Base-by-base conservation (phyloP, 2,888 invertebrate species). In the Smittia sp. region DNA sequence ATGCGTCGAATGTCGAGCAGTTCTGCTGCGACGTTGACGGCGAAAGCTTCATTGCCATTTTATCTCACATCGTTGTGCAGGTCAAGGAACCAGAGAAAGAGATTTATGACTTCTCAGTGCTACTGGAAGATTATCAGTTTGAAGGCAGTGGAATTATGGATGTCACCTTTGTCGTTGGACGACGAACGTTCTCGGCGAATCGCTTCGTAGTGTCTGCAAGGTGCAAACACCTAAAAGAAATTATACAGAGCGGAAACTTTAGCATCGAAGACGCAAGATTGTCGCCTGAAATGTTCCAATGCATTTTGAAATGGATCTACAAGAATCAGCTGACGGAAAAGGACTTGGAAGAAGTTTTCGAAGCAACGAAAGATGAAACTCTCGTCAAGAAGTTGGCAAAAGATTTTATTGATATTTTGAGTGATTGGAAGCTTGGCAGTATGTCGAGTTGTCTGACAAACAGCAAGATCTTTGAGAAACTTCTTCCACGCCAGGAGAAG, bases 281-380 rank as follows among this genome's bases (percentile, higher is more conserved):
- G 77, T 70, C 83, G 76, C 74, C 84, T 78, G 79, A 88, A 69
- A 87, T 91, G 74, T 91, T 94, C 79, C 86, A 89, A 74, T 85
- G 92, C 75, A 82, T 93, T n/a, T 79, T 94, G 6, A 80, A 82
- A 74, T 89, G 83, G 79, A 86, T 93, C 77, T 94, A 94, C 79
- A 88, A 89, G 1, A 80, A 79, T 62, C 18, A 69, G 15, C 18
- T 69, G 13, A 69, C 52, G 15, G 18, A 25, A 9, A 27, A 32
- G 0, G 69, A 69, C 9, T 18, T 68, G 13, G 32, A n/a, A 41
- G 54, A 69, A 18, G 87, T 0, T 81, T 83, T 1, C 85, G 85
- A 74, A 79, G 80, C 18, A 76, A 75, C 13, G 76, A 76, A 74
- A 76, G 79, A 6, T 75, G 75, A 70, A 75, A 76, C 27, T 75